Conservation (phyloP, 2,113 vertebrate genomes). For the Anhinga rufa region DNA sequence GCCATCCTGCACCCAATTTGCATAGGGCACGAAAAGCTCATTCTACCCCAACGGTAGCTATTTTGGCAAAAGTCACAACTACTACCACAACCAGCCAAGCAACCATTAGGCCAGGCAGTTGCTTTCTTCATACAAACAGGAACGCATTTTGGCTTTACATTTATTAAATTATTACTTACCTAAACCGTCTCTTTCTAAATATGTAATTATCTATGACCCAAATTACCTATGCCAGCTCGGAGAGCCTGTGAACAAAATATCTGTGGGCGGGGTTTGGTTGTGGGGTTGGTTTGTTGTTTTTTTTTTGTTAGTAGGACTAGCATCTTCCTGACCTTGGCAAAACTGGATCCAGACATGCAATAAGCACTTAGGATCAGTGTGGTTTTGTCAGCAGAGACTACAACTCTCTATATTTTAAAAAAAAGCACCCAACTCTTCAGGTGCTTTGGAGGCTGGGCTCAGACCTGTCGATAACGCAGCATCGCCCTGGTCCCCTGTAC, state of each 20-base stretch:
- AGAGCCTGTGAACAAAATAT: not conserved
- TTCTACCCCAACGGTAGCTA: fast-evolving
- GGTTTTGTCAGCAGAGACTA: not conserved
- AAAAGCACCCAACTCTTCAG: not conserved
- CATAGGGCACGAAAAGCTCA: not conserved
- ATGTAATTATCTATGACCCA: not conserved
- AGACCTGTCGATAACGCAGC: fast-evolving
- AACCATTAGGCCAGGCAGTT: not conserved
- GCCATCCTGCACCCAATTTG: not conserved
- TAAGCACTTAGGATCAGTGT: not conserved
- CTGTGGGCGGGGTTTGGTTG: too few relatives aligned
- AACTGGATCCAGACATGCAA: not conserved
- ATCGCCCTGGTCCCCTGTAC: fast-evolving
- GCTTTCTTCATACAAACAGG: not conserved
- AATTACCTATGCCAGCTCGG: not conserved
- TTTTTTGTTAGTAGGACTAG: not conserved
- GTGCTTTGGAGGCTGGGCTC: not conserved
- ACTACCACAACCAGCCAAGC: not conserved
- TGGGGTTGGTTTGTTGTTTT: too few relatives aligned
- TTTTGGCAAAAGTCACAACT: not conserved
- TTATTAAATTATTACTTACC: not conserved
- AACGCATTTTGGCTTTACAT: not conserved
- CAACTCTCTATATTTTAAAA: not conserved
- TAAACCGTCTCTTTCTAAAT: not conserved
- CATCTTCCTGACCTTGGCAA: not conserved